Conservation (phyloP, 1,140 invertebrate genomes). For the Drosophila parabipectinata region DNA sequence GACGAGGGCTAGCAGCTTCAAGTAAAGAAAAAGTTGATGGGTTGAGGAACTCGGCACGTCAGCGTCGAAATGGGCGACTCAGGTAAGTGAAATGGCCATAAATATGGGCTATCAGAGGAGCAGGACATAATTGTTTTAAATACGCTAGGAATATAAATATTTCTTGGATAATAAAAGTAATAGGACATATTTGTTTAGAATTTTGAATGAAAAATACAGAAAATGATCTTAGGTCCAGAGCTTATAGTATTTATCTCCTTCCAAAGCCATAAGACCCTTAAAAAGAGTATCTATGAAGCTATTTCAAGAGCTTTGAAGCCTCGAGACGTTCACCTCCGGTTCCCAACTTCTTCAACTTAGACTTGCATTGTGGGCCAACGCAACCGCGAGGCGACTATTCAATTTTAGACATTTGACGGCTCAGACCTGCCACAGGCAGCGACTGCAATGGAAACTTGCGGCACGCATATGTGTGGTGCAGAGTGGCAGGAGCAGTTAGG, state of each 20-base stretch:
- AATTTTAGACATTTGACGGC: constrained; percentile 71
- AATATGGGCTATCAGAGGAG: constrained; percentile 17
- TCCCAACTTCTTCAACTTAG: neutral
- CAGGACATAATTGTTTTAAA: neutral
- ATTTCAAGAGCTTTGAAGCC: constrained; percentile 30
- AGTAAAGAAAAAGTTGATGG: constrained; percentile 21
- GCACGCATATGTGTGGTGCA: constrained; percentile 69
- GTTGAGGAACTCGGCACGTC: constrained; percentile 21
- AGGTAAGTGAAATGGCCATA: constrained; percentile 62
- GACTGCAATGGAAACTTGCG: constrained; percentile 61
- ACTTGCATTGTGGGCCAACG: constrained; percentile 31
- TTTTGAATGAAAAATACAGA: no score
- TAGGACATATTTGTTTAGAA: no score
- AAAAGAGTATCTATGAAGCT: constrained; percentile 31
- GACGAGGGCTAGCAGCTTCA: constrained; percentile 39
- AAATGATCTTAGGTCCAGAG: neutral
- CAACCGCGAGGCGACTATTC: constrained; percentile 75
- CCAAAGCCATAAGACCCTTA: neutral
- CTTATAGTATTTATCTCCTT: neutral
- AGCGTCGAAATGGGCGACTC: constrained; percentile 60
- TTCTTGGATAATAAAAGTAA: no score
- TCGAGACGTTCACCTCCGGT: constrained; percentile 13
- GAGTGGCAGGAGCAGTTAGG: constrained; percentile 13
- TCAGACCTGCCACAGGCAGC: constrained; percentile 13
- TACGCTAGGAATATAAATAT: constrained; percentile 4